phyloP scores from a whole-genome alignment of 92 coral and sea anemone genomes.

The Montipora capitata region DNA sequence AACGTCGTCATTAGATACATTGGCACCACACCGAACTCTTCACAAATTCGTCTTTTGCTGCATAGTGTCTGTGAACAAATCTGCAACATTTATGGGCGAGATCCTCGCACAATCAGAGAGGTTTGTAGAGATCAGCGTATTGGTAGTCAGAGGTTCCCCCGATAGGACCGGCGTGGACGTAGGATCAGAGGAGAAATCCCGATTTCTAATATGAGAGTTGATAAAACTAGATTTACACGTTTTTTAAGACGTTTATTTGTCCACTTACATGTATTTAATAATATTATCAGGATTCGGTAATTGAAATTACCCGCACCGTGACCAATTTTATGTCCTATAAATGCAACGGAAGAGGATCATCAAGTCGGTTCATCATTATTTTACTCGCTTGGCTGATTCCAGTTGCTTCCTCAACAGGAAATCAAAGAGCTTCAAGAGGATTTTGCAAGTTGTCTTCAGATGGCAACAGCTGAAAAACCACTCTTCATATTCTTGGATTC shows the following conservation, averaged over 20 bases:
- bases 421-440: slow-evolving; percentile 80
- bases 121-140: slow-evolving; percentile 23
- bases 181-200: background rate
- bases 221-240: too few relatives aligned
- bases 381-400: background rate
- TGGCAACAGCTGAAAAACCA: slow-evolving; percentile 72
- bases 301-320: too few relatives aligned
- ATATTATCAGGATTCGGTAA: too few relatives aligned
- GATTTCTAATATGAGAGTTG: background rate
- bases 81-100: slow-evolving; percentile 60
- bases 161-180: too few relatives aligned
- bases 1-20: slow-evolving; percentile 69
- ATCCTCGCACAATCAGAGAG: slow-evolving; percentile 57
- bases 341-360: too few relatives aligned
- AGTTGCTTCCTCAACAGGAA: slow-evolving; percentile 49
- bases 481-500: slow-evolving; percentile 79
- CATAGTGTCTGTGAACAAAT: slow-evolving; percentile 78
- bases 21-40: slow-evolving; percentile 80
- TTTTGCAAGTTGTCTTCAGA: slow-evolving; percentile 59
- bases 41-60: slow-evolving; percentile 70
- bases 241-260: too few relatives aligned
- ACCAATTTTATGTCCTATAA: too few relatives aligned
- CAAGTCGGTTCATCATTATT: too few relatives aligned
- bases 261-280: too few relatives aligned
- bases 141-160: too few relatives aligned